phyloP scores from a whole-genome alignment of 2,888 invertebrate species.

The Lycaena phlaeas region DNA sequence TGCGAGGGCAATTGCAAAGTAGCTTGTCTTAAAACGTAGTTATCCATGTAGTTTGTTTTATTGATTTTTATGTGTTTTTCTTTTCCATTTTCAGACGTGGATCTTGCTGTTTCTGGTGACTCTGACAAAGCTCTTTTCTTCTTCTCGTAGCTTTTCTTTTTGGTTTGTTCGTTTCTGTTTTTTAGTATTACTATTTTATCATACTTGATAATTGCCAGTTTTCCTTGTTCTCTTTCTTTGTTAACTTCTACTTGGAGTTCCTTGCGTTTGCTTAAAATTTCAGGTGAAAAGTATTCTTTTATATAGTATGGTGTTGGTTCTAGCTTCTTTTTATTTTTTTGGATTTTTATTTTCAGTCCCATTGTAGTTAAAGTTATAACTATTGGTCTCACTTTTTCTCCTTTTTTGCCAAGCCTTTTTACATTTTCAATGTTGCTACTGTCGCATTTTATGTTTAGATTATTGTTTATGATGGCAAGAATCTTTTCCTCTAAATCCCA shows the following conservation, averaged over 20 bases:
- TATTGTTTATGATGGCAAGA: background rate
- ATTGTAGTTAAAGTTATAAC: conserved; percentile 10
- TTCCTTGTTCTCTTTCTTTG: conserved; percentile 15
- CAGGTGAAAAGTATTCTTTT: conserved; percentile 17
- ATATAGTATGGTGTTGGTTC: conserved; percentile 10
- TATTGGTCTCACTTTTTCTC: conserved; percentile 10
- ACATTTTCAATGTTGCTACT: conserved; percentile 4
- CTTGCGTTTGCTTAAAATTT: conserved; percentile 14
- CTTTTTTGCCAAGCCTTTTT: conserved; percentile 11
- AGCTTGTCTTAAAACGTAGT: background rate
- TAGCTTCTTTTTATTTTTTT: conserved; percentile 5
- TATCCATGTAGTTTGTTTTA: background rate
- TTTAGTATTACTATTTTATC: conserved; percentile 16
- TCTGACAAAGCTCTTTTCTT: conserved; percentile 3
- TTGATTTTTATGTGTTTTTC: background rate
- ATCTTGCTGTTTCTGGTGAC: background rate
- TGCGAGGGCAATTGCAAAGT: background rate
- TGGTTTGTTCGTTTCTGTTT: background rate
- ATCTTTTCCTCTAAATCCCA: background rate
- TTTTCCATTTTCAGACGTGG: background rate
- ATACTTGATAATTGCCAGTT: conserved; percentile 18
- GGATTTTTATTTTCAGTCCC: conserved; percentile 10
- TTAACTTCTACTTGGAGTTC: conserved; percentile 7
- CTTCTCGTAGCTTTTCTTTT: background rate
- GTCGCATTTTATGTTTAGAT: background rate